phyloP scores from a whole-genome alignment of 2,888 invertebrate species.

The Chrysolina haemoptera region DNA sequence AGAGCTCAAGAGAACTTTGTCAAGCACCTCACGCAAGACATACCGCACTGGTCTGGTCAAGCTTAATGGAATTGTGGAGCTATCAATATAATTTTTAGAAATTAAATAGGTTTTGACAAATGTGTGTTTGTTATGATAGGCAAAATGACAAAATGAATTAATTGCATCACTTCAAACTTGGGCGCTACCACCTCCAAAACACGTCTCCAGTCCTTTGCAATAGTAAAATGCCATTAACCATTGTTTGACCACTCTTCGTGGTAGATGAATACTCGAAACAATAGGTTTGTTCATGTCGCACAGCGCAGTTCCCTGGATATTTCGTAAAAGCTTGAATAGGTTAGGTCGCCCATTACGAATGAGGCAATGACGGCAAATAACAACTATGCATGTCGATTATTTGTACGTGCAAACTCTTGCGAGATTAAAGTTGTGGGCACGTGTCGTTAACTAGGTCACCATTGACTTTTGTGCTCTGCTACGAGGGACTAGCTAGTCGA shows the following conservation, averaged over 20 bases:
- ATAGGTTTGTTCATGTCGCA: not conserved
- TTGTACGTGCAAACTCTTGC: conserved; percentile 40
- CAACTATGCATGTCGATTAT: conserved; percentile 38
- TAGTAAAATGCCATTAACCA: not conserved
- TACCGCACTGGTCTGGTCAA: too few relatives aligned
- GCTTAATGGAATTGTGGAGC: too few relatives aligned
- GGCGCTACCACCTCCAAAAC: not conserved
- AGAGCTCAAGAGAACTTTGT: too few relatives aligned
- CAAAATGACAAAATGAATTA: too few relatives aligned
- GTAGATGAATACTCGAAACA: not conserved
- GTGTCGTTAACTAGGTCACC: conserved; percentile 46
- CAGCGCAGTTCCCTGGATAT: conserved; percentile 18
- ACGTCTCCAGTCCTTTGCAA: not conserved
- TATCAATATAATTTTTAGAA: not conserved
- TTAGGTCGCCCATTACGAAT: conserved; percentile 25
- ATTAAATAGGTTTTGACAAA: not conserved
- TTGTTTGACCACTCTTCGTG: conserved; percentile 2
- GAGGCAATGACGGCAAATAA: conserved; percentile 26
- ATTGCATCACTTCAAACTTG: too few relatives aligned
- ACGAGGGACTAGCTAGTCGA: conserved; percentile 19
- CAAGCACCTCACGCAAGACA: too few relatives aligned
- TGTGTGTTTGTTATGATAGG: too few relatives aligned
- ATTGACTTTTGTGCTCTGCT: conserved; percentile 28
- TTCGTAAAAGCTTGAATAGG: conserved; percentile 25
- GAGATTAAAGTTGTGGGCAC: conserved; percentile 44